phyloP scores from a whole-genome alignment of 2,113 vertebrate species.

The Oncorhynchus keta region DNA sequence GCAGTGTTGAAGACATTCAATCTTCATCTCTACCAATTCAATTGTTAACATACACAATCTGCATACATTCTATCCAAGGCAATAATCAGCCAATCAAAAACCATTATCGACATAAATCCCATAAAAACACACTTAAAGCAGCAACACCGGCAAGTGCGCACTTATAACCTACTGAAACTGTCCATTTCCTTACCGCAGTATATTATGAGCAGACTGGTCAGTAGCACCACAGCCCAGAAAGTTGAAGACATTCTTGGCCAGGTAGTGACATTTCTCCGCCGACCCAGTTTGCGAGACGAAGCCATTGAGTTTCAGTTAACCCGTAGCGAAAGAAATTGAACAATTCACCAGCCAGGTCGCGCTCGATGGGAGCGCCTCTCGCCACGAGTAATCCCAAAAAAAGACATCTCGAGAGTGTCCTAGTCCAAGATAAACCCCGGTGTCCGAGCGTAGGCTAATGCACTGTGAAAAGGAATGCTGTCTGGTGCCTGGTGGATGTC shows the following conservation, averaged over 20 bases:
- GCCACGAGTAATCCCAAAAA: constrained; percentile 74
- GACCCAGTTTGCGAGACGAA: constrained; percentile 74
- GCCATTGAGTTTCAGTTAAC: constrained; percentile 80
- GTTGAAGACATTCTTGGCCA: constrained; percentile 82
- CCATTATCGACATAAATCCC: neutral
- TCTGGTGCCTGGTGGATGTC: neutral
- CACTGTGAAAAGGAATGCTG: neutral
- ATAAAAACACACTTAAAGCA: neutral
- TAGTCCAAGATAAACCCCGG: constrained; percentile 30
- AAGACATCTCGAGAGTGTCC: constrained; percentile 65
- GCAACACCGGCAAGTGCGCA: neutral
- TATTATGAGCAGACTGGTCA: constrained; percentile 79
- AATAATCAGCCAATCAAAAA: too few species aligned
- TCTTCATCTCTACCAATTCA: too few species aligned
- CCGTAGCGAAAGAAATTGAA: constrained; percentile 38
- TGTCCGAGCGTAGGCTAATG: constrained; percentile 56
- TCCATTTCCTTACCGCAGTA: constrained; percentile 81
- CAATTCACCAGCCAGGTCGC: constrained; percentile 73
- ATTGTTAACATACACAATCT: too few species aligned
- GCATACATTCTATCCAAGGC: too few species aligned
- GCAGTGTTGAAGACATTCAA: too few species aligned
- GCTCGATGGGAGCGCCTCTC: constrained; percentile 64
- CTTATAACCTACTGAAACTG: neutral
- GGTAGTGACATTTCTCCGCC: constrained; percentile 75
- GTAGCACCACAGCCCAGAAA: constrained; percentile 82